Base-by-base conservation (phyloP, 2,797 vertebrate species). In the Distichodus sexfasciatus region DNA sequence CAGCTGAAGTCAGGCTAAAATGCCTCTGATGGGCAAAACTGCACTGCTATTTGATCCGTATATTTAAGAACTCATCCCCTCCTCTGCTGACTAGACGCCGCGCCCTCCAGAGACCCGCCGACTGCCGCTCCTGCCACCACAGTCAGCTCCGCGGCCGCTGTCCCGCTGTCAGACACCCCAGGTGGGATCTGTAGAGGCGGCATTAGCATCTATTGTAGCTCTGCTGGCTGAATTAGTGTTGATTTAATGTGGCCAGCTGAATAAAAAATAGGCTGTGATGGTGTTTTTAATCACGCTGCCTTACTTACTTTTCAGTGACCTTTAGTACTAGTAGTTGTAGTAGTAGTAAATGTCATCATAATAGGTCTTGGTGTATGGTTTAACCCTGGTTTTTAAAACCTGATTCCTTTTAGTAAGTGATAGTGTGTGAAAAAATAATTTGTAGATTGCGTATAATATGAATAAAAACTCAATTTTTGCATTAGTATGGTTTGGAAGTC, bases 1-100 rank as follows among this genome's bases (percentile, higher is more conserved):
- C 41, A 62, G 76, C 76, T 76, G 69, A 78, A 69, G 67, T 78
- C 76, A 78, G 76, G 69, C 41, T 54, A 50, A 75, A 74, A 59
- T 41, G 59, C 12, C 54, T 48, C 54, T 69, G 65, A 72, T 75
- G 65, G 69, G 47, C 66, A 69, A 73, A 51, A 69, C n/a, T 12
- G 54, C 75, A 17, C 43, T 72, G 68, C 61, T 74, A 76, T 76
- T 60, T 77, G 75, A 75, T 75, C 62, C 58, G n/a, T 65, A 36
- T 33, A 48, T 59, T 71, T 57, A 69, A 69, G 50, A 70, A 48
- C 78, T 80, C 60, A 54, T 50, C 43, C 40, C 47, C 62, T 48
- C 66, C 65, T 75, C 69, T 72, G 78, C 75, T 80, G 78, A 77
- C 62, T 77, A 75, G 72, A 72, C 69, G 38, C 23, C 33, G 29